Evolutionary conservation across 2,113 vertebrate genomes (phyloP), one percentile per base, ranked within the genome.

Genomic region (Siphamia tubifer): DNA sequence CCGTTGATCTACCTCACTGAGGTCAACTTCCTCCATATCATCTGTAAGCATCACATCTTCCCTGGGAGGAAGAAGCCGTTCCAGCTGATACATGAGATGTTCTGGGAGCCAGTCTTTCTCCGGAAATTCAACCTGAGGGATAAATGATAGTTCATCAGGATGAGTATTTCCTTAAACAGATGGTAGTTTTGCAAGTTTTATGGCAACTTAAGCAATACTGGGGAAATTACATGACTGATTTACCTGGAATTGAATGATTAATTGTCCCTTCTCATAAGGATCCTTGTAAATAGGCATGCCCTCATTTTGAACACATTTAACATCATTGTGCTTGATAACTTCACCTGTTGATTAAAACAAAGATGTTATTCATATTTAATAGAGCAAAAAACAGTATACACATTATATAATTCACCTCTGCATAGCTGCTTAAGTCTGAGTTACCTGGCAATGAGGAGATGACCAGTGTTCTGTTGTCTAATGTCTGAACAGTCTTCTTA

Each of bases 21-120:
- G 94, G 2, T 97, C 94, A 4, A 95, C 96, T 66, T 96, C 95
- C 63, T 99, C 97, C 95, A 95, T 96, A 60, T 99, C 98, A 0
- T 98, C 98, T 0, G 95, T 89, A 6, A 97, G 7, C 87, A 93
- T 92, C 15, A 95, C 77, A 2, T 95, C 91, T 48, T 98, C 95
- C 58, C 95, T 84, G 0, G 92, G 86, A 1, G 94, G 98, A 32
- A 98, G 95, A n/a, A 98, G 66, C 44, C 89, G 82, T 74, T 99
- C 98, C 54, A 99, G 86, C 70, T 96, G 90, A 27, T 74, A 82
- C 4, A 98, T 86, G 57, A 94, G 93, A 62, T 96, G 93, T 40
- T 82, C 83, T 9, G 96, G 88, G 6, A 99, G 94, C 96, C 96
- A 99, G 62, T 92, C 72, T 15, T 96, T 93, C 4, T 95, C 93